These are phyloP conservation scores for Cotesia chilonis DNA, from an alignment of 1,140 invertebrate species.

Conservation along the genomic window DNA sequence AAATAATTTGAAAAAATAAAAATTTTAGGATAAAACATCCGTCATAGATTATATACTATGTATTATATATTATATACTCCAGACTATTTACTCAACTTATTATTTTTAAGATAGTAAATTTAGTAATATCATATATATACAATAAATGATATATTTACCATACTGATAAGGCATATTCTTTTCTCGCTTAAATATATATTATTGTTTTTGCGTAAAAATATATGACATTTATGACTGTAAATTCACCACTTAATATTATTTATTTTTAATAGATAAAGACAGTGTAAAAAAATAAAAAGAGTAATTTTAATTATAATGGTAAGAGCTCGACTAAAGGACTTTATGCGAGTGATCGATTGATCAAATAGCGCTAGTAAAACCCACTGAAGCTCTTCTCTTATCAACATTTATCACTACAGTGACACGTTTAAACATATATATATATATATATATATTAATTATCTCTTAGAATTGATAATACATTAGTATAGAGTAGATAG, in stretches of 20 bases:
- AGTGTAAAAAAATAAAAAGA: too few species aligned
- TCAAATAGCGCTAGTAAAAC: background rate
- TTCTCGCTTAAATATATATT: background rate
- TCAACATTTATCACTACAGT: background rate
- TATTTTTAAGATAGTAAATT: background rate
- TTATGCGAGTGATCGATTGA: slow-evolving; percentile 2
- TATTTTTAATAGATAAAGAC: too few species aligned
- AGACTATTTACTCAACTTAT: background rate
- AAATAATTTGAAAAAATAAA: too few species aligned
- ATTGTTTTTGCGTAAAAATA: background rate
- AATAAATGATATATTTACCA: slow-evolving; percentile 5
- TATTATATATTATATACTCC: background rate
- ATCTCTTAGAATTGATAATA: slow-evolving; percentile 10
- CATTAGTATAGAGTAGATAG: background rate
- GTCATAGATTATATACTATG: too few species aligned
- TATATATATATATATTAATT: slow-evolving; percentile 9
- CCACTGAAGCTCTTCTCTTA: slow-evolving; percentile 14
- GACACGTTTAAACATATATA: slow-evolving; percentile 5
- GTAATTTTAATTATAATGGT: background rate
- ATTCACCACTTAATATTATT: too few species aligned
- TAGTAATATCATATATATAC: slow-evolving; percentile 5
- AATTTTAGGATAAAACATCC: too few species aligned
- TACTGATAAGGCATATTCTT: background rate
- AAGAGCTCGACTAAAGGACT: background rate
- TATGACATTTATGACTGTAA: too few species aligned